Evolutionary conservation across 2,888 invertebrate species (phyloP).

Genomic region (Tetragonisca angustula): DNA sequence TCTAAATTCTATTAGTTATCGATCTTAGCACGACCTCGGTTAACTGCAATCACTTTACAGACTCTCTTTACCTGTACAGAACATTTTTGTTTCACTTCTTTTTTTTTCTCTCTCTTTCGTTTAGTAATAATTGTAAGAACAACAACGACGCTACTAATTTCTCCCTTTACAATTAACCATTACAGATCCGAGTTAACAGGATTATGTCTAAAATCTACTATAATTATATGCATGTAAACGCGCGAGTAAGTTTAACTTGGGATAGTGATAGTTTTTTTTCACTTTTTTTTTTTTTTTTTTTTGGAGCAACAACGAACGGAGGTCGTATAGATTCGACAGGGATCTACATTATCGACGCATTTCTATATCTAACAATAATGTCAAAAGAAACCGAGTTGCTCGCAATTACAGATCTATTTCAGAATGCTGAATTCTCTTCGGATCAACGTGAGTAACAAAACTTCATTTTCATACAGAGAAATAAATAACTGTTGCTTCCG

Average conservation of each 20-base stretch:
- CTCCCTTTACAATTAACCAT: constrained; percentile 52
- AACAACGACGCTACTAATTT: constrained; percentile 57
- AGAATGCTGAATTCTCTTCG: not conserved
- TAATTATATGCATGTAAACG: constrained; percentile 41
- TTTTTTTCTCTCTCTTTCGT: not conserved
- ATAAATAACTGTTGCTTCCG: not conserved
- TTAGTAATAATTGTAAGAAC: constrained; percentile 44
- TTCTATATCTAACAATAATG: not conserved
- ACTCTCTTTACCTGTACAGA: constrained; percentile 65
- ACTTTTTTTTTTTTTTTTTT: not conserved
- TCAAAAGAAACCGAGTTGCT: not conserved
- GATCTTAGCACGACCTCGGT: constrained; percentile 15
- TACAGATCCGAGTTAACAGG: constrained; percentile 52
- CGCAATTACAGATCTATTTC: not conserved
- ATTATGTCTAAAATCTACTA: constrained; percentile 45
- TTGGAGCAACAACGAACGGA: constrained; percentile 44
- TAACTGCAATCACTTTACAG: constrained; percentile 48
- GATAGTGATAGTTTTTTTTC: not conserved
- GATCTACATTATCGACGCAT: constrained; percentile 32
- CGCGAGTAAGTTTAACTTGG: constrained; percentile 25
- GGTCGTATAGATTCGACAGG: constrained; percentile 25
- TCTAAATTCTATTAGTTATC: constrained; percentile 19
- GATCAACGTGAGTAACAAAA: not conserved
- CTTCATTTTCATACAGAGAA: not conserved
- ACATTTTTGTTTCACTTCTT: constrained; percentile 42